Evolutionary conservation across 2,888 invertebrate species (phyloP).

Genomic region (Candidula unifasciata): DNA sequence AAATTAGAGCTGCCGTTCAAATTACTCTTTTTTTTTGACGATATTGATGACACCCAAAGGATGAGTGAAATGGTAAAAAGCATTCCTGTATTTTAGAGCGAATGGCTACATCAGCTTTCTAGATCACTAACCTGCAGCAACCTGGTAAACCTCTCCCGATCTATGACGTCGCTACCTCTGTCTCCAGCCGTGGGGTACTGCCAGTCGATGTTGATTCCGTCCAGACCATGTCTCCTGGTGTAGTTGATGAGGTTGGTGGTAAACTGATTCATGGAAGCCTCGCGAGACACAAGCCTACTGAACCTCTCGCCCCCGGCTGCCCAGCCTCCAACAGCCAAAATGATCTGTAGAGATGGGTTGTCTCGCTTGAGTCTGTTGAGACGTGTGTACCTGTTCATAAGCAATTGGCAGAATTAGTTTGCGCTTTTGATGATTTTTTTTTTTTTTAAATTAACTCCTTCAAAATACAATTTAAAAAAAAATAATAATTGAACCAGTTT

Average conservation of each 20-base stretch:
- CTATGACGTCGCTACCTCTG: constrained; percentile 49
- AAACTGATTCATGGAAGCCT: constrained; percentile 57
- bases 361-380: constrained; percentile 56
- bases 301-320: constrained; percentile 75
- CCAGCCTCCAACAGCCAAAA: constrained; percentile 64
- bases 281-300: constrained; percentile 50
- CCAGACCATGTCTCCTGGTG: constrained; percentile 53
- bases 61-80: no score
- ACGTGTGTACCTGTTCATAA: constrained; percentile 47
- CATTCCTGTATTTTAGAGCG: no score
- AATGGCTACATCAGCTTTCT: no score
- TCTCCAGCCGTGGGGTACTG: constrained; percentile 59
- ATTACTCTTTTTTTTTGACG: no score
- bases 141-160: constrained; percentile 50
- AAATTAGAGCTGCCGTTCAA: no score
- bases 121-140: constrained; percentile 31
- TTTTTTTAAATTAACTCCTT: no score
- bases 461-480: no score
- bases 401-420: background rate
- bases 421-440: background rate
- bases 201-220: constrained; percentile 62
- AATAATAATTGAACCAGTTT: no score
- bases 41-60: no score
- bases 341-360: constrained; percentile 57
- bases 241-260: constrained; percentile 52